Percentiles rank a stretch among this genome's conserved stretches.
Conservation (phyloP, 2,113 vertebrate species). For the Isurus oxyrinchus region DNA sequence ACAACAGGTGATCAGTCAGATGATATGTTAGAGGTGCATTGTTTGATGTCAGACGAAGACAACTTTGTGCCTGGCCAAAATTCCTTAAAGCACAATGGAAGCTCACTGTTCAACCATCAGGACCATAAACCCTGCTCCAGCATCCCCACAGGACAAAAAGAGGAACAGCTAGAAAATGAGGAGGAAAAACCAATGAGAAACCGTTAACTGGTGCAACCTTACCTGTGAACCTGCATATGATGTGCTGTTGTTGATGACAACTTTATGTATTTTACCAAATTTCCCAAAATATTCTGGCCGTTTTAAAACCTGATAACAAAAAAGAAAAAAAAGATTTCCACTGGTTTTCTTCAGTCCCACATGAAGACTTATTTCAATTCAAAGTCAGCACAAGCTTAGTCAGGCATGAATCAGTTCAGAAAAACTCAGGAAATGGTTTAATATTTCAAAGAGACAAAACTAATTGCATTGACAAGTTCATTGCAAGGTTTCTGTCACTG, state of each 20-base stretch:
- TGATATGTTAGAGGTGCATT: not conserved
- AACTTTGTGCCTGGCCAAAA: not conserved
- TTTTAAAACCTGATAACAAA: constrained; percentile 79
- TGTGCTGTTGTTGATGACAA: constrained; percentile 99
- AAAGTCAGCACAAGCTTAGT: not conserved
- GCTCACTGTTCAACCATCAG: not conserved
- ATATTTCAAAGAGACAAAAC: not conserved
- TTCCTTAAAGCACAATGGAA: not conserved
- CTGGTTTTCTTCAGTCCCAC: not conserved
- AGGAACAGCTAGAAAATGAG: not conserved
- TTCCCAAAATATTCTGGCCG: constrained; percentile 98
- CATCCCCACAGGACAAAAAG: not conserved
- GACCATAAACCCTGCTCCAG: not conserved
- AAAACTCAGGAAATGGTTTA: not conserved
- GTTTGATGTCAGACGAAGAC: not conserved
- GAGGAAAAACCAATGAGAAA: not conserved
- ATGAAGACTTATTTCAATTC: not conserved
- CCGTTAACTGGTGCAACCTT: constrained; percentile 43
- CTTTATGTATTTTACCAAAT: constrained; percentile 99
- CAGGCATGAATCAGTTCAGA: not conserved
- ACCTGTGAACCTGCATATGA: constrained; percentile 99
- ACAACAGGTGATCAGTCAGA: not conserved
- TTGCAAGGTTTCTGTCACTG: too few relatives aligned
- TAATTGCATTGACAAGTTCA: not conserved
- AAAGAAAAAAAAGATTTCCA: not conserved